phyloP scores from a whole-genome alignment of 2,113 vertebrate species.

The Apodemus sylvaticus region DNA sequence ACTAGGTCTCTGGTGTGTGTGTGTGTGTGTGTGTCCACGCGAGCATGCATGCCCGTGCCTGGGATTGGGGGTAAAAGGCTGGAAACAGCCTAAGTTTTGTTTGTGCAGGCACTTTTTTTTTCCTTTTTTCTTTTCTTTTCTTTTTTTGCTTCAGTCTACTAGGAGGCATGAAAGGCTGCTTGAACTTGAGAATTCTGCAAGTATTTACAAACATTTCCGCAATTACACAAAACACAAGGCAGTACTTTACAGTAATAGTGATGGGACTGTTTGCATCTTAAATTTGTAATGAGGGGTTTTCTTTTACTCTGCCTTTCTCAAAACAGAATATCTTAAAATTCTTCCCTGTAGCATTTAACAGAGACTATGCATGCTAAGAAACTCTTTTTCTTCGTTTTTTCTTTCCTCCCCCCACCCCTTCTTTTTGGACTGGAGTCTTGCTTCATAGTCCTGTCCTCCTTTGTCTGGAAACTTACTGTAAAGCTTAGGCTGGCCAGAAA shows the following conservation, averaged over 20 bases:
- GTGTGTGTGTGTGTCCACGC: background rate
- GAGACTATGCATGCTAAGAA: constrained; percentile 16
- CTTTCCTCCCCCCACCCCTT: too few relatives aligned
- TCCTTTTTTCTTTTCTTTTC: constrained; percentile 9
- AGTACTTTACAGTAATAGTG: background rate
- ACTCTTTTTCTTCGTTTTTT: background rate
- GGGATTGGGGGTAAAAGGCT: background rate
- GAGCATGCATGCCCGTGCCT: background rate
- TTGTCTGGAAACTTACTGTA: background rate
- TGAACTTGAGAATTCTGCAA: constrained; percentile 44
- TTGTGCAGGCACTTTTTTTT: background rate
- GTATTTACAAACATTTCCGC: constrained; percentile 46
- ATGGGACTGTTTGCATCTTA: constrained; percentile 43
- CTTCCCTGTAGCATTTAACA: constrained; percentile 15
- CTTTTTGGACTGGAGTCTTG: background rate
- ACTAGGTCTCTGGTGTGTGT: background rate
- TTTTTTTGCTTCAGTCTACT: background rate
- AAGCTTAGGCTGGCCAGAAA: background rate
- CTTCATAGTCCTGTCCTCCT: too few relatives aligned
- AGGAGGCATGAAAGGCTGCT: constrained; percentile 29
- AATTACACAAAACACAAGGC: constrained; percentile 40
- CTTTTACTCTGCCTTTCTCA: constrained; percentile 39
- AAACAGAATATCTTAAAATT: constrained; percentile 19
- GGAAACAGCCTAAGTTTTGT: background rate
- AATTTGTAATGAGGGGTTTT: constrained; percentile 51